Evolutionary conservation across 1,140 invertebrate genomes (phyloP).

Genomic region (Lutraria rhynchaena): DNA sequence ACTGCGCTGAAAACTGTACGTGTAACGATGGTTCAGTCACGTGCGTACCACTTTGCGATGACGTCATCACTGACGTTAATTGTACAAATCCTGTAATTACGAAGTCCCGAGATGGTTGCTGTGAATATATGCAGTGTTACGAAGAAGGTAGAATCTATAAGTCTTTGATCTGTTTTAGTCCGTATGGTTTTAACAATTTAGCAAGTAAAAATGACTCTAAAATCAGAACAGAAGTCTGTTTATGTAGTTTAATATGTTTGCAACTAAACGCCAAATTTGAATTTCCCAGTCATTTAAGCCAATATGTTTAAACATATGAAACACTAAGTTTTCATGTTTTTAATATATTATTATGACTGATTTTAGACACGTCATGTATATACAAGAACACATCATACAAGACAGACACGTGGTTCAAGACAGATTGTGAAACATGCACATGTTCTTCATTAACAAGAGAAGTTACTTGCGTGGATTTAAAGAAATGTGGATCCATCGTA

Average conservation of each 20-base stretch:
- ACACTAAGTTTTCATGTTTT: no score
- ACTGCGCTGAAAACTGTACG: conserved; percentile 52
- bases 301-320: no score
- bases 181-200: no score
- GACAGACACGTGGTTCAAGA: conserved; percentile 26
- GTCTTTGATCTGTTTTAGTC: no score
- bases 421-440: conserved; percentile 30
- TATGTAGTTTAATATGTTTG: no score
- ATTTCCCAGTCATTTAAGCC: no score
- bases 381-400: conserved; percentile 21
- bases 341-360: no score
- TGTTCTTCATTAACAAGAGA: conserved; percentile 9
- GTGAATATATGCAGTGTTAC: conserved; percentile 16
- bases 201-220: no score
- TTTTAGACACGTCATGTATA: not conserved
- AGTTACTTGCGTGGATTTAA: conserved; percentile 1
- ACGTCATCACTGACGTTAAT: conserved; percentile 1
- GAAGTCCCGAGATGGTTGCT: conserved; percentile 33
- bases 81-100: conserved; percentile 1
- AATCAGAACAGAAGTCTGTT: no score
- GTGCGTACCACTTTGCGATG: conserved; percentile 33
- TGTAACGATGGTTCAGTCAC: conserved; percentile 40
- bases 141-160: no score
- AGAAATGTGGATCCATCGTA: not conserved
- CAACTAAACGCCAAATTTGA: no score